Evolutionary conservation across 2,797 vertebrate species (phyloP).

Genomic region (Peromyscus eremicus): DNA sequence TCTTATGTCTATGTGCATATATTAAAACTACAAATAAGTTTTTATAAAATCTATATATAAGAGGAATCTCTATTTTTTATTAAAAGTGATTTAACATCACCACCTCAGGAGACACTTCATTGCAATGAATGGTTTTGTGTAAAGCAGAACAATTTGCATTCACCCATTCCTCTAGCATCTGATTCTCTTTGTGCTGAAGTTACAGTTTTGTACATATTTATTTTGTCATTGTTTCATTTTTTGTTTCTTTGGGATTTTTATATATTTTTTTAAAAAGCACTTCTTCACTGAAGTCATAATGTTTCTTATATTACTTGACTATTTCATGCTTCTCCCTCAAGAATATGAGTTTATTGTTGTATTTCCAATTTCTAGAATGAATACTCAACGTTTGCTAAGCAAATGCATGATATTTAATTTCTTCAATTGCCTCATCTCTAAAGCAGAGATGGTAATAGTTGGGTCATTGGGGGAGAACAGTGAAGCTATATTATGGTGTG

Average conservation of each 20-base stretch:
- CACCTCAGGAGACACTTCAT: conserved; percentile 19
- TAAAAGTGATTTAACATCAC: conserved; percentile 47
- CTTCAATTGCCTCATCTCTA: conserved; percentile 47
- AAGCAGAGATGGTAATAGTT: background rate
- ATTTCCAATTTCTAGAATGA: conserved; percentile 25
- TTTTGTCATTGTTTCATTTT: conserved; percentile 8
- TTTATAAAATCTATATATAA: background rate
- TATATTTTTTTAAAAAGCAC: conserved; percentile 28
- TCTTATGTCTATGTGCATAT: conserved; percentile 40
- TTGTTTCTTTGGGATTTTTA: conserved; percentile 48
- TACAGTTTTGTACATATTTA: conserved; percentile 44
- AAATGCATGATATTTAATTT: conserved; percentile 54
- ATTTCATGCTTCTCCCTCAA: conserved; percentile 23
- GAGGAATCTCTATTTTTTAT: conserved; percentile 6
- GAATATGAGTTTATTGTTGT: background rate
- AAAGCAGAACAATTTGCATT: conserved; percentile 34
- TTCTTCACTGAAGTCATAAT: conserved; percentile 51
- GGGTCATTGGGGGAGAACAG: background rate
- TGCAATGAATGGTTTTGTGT: background rate
- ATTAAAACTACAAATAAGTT: conserved; percentile 20
- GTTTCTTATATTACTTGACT: conserved; percentile 56
- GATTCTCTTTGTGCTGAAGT: conserved; percentile 1
- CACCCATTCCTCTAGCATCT: background rate
- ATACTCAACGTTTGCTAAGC: conserved; percentile 14
- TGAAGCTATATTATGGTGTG: background rate